A percentile compares a stretch with the other conserved stretches of the same genome.
Conservation (phyloP, 2,888 invertebrate species). For the Leptodirus hochenwartii region DNA sequence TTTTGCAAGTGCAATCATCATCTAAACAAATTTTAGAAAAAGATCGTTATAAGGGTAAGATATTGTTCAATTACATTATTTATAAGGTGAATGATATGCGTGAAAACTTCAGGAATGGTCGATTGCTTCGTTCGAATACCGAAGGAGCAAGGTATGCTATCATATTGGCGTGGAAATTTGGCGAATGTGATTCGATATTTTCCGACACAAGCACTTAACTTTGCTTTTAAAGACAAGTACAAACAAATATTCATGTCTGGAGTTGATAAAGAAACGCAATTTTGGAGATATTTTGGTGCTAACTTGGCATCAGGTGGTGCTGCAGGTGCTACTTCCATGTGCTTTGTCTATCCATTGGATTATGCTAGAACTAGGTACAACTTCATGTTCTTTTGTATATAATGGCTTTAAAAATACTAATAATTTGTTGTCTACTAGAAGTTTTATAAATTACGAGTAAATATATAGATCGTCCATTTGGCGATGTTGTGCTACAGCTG, state of each 20-base stretch:
- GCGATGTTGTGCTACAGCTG: too few relatives aligned
- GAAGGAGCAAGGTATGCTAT: constrained; percentile 64
- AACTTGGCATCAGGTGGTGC: constrained; percentile 88
- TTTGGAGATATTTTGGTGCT: constrained; percentile 73
- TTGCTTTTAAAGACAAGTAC: constrained; percentile 90
- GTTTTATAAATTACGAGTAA: too few relatives aligned
- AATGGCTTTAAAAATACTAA: too few relatives aligned
- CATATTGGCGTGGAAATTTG: constrained; percentile 86
- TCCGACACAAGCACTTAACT: constrained; percentile 87
- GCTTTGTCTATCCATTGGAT: constrained; percentile 90
- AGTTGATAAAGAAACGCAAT: constrained; percentile 75
- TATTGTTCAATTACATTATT: constrained; percentile 1
- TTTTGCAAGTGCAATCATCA: constrained; percentile 87
- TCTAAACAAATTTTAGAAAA: constrained; percentile 74
- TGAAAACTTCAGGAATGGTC: constrained; percentile 43
- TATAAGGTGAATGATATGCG: not conserved
- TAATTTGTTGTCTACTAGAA: too few relatives aligned
- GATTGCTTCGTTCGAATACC: constrained; percentile 75
- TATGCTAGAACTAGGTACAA: constrained; percentile 83
- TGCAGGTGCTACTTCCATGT: constrained; percentile 83
- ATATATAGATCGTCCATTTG: too few relatives aligned
- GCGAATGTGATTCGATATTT: constrained; percentile 91
- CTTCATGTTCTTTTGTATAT: too few relatives aligned
- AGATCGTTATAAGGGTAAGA: constrained; percentile 75
- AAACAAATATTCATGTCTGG: constrained; percentile 70